Percentiles rank a stretch among this genome's conserved stretches.
Evolutionary conservation across 2,888 invertebrate species (phyloP).

Genomic region (Rotaria socialis): DNA sequence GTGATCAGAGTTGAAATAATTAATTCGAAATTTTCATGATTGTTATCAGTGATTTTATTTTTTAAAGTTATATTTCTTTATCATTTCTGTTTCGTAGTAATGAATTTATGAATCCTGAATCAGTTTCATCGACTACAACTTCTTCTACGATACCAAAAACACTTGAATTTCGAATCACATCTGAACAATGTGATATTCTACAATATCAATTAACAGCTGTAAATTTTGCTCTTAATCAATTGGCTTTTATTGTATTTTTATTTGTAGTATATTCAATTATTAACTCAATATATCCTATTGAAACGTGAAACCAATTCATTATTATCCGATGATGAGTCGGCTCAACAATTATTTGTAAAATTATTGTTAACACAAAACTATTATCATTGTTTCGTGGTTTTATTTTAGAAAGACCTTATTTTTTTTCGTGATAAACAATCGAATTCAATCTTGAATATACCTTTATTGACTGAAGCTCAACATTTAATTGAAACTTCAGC

Average conservation of each 20-base stretch:
- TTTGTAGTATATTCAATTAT: slow-evolving; percentile 26
- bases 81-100: background rate
- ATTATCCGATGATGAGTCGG: background rate
- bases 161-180: background rate
- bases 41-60: no score
- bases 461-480: background rate
- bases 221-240: background rate
- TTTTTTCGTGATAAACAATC: slow-evolving; percentile 13
- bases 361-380: no score
- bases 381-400: no score
- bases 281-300: slow-evolving; percentile 35
- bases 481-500: background rate
- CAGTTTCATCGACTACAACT: background rate
- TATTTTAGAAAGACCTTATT: background rate
- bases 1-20: no score
- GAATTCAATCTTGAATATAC: background rate
- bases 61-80: no score
- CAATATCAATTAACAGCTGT: slow-evolving; percentile 36
- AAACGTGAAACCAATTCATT: background rate
- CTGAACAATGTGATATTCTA: background rate
- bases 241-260: background rate
- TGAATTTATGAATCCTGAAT: background rate
- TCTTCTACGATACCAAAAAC: background rate
- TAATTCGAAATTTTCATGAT: no score
- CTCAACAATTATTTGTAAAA: background rate